Base-by-base conservation (phyloP, 2,888 invertebrate species). In the Dexiosoma caninum region DNA sequence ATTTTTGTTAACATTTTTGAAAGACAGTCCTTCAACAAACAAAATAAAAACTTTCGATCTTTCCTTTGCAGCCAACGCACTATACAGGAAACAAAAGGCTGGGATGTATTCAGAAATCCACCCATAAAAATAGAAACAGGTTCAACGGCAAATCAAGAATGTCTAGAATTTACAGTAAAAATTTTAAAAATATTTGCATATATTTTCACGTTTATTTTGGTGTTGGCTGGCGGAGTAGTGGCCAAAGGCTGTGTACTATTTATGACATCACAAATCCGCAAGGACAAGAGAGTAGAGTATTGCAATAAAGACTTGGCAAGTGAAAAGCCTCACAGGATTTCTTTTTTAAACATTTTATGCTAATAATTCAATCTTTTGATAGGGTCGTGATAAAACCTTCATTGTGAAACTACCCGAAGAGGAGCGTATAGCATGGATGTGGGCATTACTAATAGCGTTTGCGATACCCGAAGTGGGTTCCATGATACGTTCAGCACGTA, bases 101-200 rank as follows among this genome's bases (percentile, higher is more conserved):
- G 98, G 98, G 98, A 98, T 93, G 97, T 98, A 78, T 98, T 98
- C 92, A 92, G 97, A 88, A 95, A 97, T 90, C 95, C 97, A 85
- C 97, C 98, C 9, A 94, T 94, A 85, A 96, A 96, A 91, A 94
- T 94, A 91, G 96, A 96, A 91, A 95, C 95, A 84, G 96, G 96
- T 83, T 96, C 96, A 64, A 95, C 95, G 93, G 96, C 95, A 85
- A 95, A 94, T 88, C 96, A 96, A 91, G 94, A 94, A 90, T 97
- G 96, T 90, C 92, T 97, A 88, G 96, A 96, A 85, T 92, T 95
- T 87, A 95, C 96, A 35, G 95, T 96, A 64, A 95, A 95, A 90
- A 91, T 96, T 86, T 92, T 96, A 85, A 97, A 97, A 92, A 93
- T 96, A 82, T 88, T 96, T 85, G 96, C 97, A 30, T 98, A 97